These are phyloP conservation scores for Acromyrmex heyeri DNA, from an alignment of 1,140 invertebrate genomes.

Conservation along the genomic window DNA sequence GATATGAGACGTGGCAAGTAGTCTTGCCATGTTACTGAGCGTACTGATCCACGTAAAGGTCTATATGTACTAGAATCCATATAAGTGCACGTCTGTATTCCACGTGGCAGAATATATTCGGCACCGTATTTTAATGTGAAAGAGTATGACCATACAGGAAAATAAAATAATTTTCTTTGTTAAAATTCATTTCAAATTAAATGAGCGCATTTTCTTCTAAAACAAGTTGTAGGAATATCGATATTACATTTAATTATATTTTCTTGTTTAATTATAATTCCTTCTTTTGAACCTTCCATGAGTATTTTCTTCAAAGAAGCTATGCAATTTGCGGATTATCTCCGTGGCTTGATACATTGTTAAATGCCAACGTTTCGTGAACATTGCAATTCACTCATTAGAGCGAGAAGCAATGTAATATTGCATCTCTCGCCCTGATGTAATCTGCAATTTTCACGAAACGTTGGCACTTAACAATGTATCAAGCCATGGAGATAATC, in stretches of 20 bases:
- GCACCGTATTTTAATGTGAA: not conserved
- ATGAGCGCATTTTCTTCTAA: not conserved
- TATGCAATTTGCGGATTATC: too few species aligned
- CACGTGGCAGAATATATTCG: not conserved
- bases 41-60: not conserved
- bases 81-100: constrained; percentile 17
- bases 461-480: too few species aligned
- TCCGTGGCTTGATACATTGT: too few species aligned
- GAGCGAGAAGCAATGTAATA: too few species aligned
- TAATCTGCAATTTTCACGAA: too few species aligned
- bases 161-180: not conserved
- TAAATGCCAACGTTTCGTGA: too few species aligned
- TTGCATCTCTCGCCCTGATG: too few species aligned
- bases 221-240: not conserved
- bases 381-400: too few species aligned
- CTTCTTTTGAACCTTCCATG: too few species aligned
- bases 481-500: too few species aligned
- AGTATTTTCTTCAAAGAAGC: too few species aligned
- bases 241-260: not conserved
- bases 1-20: constrained; percentile 26
- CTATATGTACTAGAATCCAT: constrained; percentile 22
- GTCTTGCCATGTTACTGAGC: constrained; percentile 8
- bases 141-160: not conserved
- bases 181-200: not conserved
- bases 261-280: not conserved